phyloP scores from a whole-genome alignment of 2,113 vertebrate genomes.

The Anthoscopus minutus region DNA sequence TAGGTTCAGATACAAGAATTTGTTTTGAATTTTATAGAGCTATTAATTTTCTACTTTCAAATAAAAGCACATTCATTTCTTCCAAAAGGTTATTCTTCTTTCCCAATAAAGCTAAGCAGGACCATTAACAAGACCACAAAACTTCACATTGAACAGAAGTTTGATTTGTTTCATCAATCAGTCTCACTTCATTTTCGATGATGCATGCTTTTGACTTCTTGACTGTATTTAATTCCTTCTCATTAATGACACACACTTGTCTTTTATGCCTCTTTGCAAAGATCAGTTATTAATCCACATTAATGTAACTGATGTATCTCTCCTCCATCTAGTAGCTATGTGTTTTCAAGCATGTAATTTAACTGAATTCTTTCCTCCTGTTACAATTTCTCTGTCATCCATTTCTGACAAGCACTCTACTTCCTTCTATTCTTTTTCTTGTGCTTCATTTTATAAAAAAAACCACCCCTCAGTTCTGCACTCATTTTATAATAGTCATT shows the following conservation, averaged over 20 bases:
- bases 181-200: not conserved
- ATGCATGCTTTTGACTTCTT: not conserved
- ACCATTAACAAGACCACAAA: not conserved
- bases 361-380: not conserved
- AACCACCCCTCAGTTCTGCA: not conserved
- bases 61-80: not conserved
- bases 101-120: not conserved
- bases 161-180: conserved; percentile 6
- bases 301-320: conserved; percentile 9
- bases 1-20: not conserved
- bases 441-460: not conserved
- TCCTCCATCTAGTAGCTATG: not conserved
- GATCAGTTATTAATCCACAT: conserved; percentile 6
- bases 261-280: not conserved
- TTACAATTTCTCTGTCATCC: not conserved
- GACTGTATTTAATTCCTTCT: conserved; percentile 5
- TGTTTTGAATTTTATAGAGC: not conserved
- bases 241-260: not conserved
- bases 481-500: not conserved
- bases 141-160: not conserved
- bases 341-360: conserved; percentile 29
- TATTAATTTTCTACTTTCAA: not conserved
- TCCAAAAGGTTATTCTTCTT: not conserved
- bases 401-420: not conserved
- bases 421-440: not conserved